phyloP scores from a whole-genome alignment of 2,113 vertebrate genomes.

The Corvus hawaiiensis region DNA sequence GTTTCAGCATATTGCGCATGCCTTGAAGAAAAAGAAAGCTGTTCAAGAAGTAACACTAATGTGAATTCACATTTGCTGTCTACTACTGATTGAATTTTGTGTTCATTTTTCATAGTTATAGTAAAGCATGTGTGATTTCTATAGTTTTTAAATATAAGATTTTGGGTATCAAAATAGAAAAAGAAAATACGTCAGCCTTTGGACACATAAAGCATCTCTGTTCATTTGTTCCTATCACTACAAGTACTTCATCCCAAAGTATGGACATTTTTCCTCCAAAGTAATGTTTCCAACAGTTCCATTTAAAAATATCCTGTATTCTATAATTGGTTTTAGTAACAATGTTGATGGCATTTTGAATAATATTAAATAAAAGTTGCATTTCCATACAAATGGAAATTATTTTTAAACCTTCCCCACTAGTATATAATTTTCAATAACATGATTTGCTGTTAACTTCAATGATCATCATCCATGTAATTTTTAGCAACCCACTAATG shows the following conservation, averaged over 20 bases:
- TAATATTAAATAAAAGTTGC: not conserved
- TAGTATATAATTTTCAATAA: not conserved
- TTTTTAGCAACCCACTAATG: not conserved
- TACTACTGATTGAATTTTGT: not conserved
- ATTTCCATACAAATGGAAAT: not conserved
- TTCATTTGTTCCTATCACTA: not conserved
- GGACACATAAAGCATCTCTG: not conserved
- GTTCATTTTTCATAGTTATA: not conserved
- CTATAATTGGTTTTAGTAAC: not conserved
- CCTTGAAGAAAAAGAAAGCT: not conserved
- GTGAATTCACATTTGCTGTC: not conserved
- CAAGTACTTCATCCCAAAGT: not conserved
- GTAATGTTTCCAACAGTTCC: not conserved
- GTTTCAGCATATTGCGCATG: accelerated
- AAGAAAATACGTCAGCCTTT: not conserved
- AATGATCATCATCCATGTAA: not conserved
- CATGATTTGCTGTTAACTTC: not conserved
- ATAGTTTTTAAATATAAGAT: not conserved
- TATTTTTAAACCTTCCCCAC: not conserved
- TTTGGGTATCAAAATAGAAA: not conserved
- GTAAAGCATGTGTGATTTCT: not conserved
- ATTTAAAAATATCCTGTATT: not conserved
- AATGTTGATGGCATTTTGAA: not conserved
- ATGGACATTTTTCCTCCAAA: not conserved
- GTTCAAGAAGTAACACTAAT: not conserved